Evolutionary conservation across 2,888 invertebrate genomes (phyloP).

Genomic region (Xestia xanthographa): DNA sequence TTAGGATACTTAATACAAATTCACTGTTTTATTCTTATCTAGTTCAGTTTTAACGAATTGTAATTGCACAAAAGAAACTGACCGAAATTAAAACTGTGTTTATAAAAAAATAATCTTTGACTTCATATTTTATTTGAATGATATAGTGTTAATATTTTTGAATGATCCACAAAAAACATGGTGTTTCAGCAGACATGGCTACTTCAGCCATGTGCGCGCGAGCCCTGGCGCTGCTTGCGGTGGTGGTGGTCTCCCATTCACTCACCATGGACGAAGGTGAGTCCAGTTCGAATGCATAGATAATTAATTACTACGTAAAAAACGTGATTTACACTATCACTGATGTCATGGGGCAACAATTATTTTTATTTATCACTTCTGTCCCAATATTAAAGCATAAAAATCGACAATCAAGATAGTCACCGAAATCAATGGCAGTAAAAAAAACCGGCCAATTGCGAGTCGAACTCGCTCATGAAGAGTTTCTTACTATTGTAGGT

Average conservation of each 20-base stretch:
- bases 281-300: constrained; percentile 36
- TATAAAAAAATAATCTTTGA: not conserved
- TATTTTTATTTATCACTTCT: constrained; percentile 34
- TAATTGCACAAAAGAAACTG: not conserved
- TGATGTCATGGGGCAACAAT: constrained; percentile 9
- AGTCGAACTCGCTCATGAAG: no score
- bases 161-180: constrained; percentile 28
- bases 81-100: not conserved
- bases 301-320: not conserved
- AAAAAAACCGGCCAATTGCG: not conserved
- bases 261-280: constrained; percentile 90
- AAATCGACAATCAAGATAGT: not conserved
- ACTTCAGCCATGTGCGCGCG: constrained; percentile 77
- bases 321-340: constrained; percentile 12
- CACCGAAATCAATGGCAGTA: not conserved
- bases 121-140: not conserved
- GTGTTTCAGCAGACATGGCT: constrained; percentile 80
- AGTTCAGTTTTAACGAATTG: not conserved
- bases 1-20: not conserved
- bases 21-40: not conserved
- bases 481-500: not conserved
- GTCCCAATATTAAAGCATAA: not conserved
- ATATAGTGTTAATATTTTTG: not conserved
- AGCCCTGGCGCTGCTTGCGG: constrained; percentile 76
- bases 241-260: constrained; percentile 76